Evolutionary conservation across 2,797 vertebrate genomes (phyloP), one percentile per base, ranked within the genome.

Genomic region (Rachycentron canadum): DNA sequence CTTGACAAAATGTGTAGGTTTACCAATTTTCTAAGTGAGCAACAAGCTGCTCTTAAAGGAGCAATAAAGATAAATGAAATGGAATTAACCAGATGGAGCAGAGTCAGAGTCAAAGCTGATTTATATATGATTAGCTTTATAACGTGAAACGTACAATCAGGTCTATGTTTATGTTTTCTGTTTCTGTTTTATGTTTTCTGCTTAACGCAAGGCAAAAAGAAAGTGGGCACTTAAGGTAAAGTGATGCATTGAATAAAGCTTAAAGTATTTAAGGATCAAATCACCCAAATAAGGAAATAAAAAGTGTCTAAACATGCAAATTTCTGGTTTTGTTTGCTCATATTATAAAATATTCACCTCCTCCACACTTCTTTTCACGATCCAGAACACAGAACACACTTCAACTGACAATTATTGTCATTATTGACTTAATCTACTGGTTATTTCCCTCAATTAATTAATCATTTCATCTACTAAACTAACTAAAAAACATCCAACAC

Each of bases 11-110:
- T 59, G 73, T 68, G 64, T 72, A 62, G 61, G 72, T 69, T 28
- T 38, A 66, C 64, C 25, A 63, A 57, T 79, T 85, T 83, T 73
- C 64, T 73, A 78, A 61, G 57, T 63, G 47, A 84, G 59, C 69
- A 77, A 40, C 19, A 30, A 38, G 61, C 43, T n/a, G 68, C 53
- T 69, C 26, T 43, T 55, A 70, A 52, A 68, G 28, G 7, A 78
- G 56, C 17, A 56, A 63, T 10, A 16, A 59, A 80, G 38, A 25
- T 30, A 63, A 60, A 62, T 30, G 19, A 9, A 47, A 61, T 21
- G 61, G 58, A 7, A 68, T 62, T 74, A 43, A 81, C 28, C 45
- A 73, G 58, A 62, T 70, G 66, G 65, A 65, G n/a, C n/a, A 19
- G 12, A 76, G 50, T 50, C 65, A 55, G 28, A 67, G 26, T 47